Evolutionary conservation across 2,888 invertebrate genomes (phyloP).

Genomic region (Julus scanicus): DNA sequence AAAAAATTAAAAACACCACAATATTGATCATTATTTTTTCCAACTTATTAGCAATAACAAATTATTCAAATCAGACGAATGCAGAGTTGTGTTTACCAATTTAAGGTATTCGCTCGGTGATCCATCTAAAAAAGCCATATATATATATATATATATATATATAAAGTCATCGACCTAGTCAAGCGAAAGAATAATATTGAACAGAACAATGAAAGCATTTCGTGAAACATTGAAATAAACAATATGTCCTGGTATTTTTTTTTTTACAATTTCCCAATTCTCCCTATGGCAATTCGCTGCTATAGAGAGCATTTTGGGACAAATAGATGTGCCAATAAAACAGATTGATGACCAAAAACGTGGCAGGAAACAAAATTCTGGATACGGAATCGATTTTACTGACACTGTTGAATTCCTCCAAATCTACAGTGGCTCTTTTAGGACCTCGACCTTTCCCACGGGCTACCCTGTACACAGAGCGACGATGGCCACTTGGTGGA

Average conservation of each 20-base stretch:
- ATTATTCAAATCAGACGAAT: too few relatives aligned
- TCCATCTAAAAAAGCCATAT: too few relatives aligned
- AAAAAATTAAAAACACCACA: too few relatives aligned
- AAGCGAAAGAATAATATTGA: neutral
- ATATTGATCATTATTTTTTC: too few relatives aligned
- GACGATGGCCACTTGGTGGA: neutral
- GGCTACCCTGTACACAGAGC: constrained; percentile 72
- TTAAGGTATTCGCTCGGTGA: too few relatives aligned
- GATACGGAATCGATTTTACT: constrained; percentile 83
- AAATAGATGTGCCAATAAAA: constrained; percentile 82
- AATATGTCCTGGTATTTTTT: too few relatives aligned
- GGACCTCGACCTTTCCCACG: constrained; percentile 75
- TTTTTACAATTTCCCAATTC: neutral
- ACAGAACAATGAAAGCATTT: neutral
- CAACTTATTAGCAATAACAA: too few relatives aligned
- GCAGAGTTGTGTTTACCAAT: too few relatives aligned
- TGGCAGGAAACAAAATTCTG: constrained; percentile 79
- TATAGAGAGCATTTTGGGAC: neutral
- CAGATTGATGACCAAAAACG: constrained; percentile 79
- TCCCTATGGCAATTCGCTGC: neutral
- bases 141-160: neutral
- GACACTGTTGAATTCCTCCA: constrained; percentile 75
- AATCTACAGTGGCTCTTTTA: constrained; percentile 56
- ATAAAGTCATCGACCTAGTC: neutral
- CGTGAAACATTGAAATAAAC: neutral